Evolutionary conservation across 2,113 vertebrate genomes (phyloP).

Genomic region (Heterotilapia buettikoferi): DNA sequence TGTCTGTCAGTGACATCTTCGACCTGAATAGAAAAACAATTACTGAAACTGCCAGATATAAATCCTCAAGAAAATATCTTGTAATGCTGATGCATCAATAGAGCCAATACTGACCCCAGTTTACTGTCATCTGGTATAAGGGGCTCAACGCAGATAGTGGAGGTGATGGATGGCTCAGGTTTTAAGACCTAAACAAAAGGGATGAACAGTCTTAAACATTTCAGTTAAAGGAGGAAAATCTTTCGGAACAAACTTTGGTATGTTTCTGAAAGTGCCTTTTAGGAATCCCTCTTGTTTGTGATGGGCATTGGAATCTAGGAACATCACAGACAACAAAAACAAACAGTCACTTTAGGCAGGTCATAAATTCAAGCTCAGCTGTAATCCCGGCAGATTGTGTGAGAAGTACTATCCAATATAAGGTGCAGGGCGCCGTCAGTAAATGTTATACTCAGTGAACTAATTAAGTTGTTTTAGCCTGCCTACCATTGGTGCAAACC

Average conservation of each 20-base stretch:
- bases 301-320: background rate
- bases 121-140: background rate
- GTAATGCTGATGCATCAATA: background rate
- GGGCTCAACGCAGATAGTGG: background rate
- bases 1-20: background rate
- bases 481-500: background rate
- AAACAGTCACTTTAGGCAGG: background rate
- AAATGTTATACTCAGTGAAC: background rate
- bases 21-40: constrained; percentile 32
- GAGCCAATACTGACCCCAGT: constrained; percentile 25
- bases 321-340: background rate
- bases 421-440: background rate
- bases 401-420: background rate
- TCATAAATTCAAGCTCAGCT: background rate
- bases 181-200: constrained; percentile 14
- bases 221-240: background rate
- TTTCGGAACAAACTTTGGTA: background rate
- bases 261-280: background rate
- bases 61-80: background rate
- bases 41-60: background rate
- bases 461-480: background rate
- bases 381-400: background rate
- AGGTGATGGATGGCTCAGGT: background rate
- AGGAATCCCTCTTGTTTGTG: background rate
- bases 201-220: background rate